These are phyloP conservation scores for Micrasema longulum DNA, from an alignment of 1,140 invertebrate species.

Conservation along the genomic window DNA sequence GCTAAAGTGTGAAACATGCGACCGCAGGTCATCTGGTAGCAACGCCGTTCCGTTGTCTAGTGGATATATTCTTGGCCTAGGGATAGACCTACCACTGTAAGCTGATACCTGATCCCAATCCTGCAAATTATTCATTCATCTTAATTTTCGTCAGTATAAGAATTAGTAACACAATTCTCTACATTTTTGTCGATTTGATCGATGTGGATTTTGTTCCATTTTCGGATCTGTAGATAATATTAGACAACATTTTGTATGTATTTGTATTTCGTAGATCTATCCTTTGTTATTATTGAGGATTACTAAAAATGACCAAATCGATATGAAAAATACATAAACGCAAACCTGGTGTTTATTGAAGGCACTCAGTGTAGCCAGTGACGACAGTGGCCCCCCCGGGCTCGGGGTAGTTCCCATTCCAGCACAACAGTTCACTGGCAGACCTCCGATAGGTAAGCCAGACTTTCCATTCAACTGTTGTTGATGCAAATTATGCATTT, in stretches of 20 bases:
- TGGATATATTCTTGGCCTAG: conserved; percentile 84
- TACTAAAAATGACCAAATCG: too few species aligned
- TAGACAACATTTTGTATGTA: too few species aligned
- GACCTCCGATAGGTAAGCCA: conserved; percentile 75
- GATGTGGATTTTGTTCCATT: too few species aligned
- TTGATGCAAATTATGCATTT: conserved; percentile 78
- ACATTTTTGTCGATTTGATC: too few species aligned
- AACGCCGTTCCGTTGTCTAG: conserved; percentile 74
- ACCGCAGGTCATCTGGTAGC: conserved; percentile 73
- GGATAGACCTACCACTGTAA: conserved; percentile 90
- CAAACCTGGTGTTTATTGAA: conserved; percentile 82
- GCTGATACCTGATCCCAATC: conserved; percentile 96
- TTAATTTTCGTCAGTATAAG: background rate
- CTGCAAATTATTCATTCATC: too few species aligned
- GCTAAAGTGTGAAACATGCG: conserved; percentile 74
- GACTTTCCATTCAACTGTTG: conserved; percentile 74
- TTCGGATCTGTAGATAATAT: too few species aligned
- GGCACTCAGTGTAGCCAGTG: conserved; percentile 81
- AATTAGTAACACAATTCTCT: too few species aligned
- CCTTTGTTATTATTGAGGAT: too few species aligned
- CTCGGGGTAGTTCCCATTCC: conserved; percentile 77
- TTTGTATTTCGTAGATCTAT: too few species aligned
- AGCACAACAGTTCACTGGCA: conserved; percentile 82
- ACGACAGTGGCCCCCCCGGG: conserved; percentile 82
- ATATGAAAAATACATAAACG: too few species aligned